Evolutionary conservation across 1,140 invertebrate genomes (phyloP).

Genomic region (Bombus soroeensis): DNA sequence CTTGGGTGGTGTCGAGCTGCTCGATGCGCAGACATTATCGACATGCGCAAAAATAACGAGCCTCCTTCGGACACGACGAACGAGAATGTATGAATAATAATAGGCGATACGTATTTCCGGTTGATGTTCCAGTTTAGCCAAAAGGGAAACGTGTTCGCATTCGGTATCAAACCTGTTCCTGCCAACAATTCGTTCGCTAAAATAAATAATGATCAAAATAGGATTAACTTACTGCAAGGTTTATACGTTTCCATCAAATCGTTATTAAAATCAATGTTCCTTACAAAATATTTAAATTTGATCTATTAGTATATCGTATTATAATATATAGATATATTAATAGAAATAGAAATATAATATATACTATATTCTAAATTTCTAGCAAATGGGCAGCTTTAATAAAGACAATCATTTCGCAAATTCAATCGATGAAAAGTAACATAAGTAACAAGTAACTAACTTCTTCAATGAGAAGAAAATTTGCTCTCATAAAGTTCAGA

Average conservation of each 20-base stretch:
- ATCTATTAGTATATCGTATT: neutral
- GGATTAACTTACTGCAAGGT: neutral
- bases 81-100: neutral
- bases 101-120: neutral
- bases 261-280: neutral
- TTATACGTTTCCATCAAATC: neutral
- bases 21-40: neutral
- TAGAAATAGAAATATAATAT: too few relatives aligned
- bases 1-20: slow-evolving; percentile 7
- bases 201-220: neutral
- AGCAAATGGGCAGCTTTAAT: neutral
- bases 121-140: neutral
- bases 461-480: neutral
- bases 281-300: too few relatives aligned
- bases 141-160: neutral
- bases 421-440: too few relatives aligned
- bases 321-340: too few relatives aligned
- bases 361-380: too few relatives aligned
- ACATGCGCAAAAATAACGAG: neutral
- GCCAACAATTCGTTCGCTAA: neutral
- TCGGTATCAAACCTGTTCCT: neutral
- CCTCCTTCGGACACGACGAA: too few relatives aligned
- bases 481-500: neutral
- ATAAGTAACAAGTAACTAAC: neutral
- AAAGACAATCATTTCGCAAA: neutral